Base-by-base conservation (phyloP, 2,888 invertebrate genomes). In the Acleris laterana region DNA sequence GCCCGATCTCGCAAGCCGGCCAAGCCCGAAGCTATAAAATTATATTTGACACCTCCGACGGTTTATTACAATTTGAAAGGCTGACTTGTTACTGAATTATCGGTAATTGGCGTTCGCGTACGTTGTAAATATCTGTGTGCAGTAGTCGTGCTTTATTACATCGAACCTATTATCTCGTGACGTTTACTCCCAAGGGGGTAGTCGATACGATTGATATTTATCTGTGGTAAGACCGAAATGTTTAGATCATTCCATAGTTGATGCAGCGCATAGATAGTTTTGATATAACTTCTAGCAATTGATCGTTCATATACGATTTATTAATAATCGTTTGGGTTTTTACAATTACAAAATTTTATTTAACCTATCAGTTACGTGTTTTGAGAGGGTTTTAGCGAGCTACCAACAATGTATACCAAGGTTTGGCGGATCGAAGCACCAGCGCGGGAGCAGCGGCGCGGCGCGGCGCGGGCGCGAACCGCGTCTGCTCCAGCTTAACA, bases 401-500 rank as follows among this genome's bases (percentile, higher is more conserved):
- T 9, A 13, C 13, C 13, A 38, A 38, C 13, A 38, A 13, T 38
- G 13, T 38, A 38, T 0, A 38, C 38, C 46, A 20, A 20, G 20
- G 7, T 49, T 49, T 49, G 19, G 73, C 72, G 71, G 72, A 71
- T 69, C 72, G 13, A 62, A 72, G 72, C 74, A 79, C 80, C 77
- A 74, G 25, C 25, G 25, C 25, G 77, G 76, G 77, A 75, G 75
- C 76, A 77, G 75, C 77, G 74, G 73, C 72, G 69, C 76, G 78
- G 82, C 82, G 82, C 82, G 76, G 78, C 77, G 71, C 68, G 64
- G 70, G 71, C 75, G 77, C 73, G 63, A 72, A 64, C 74, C 68
- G 67, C 72, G 74, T 75, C 71, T 76, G 75, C 74, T 69, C 73
- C 76, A 75, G 83, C 87, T 90, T 91, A 87, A 90, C 90, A 92